A percentile compares a stretch with the other conserved stretches of the same genome.
phyloP scores from a whole-genome alignment of 1,140 invertebrate genomes.

The Euwallacea fornicatus region DNA sequence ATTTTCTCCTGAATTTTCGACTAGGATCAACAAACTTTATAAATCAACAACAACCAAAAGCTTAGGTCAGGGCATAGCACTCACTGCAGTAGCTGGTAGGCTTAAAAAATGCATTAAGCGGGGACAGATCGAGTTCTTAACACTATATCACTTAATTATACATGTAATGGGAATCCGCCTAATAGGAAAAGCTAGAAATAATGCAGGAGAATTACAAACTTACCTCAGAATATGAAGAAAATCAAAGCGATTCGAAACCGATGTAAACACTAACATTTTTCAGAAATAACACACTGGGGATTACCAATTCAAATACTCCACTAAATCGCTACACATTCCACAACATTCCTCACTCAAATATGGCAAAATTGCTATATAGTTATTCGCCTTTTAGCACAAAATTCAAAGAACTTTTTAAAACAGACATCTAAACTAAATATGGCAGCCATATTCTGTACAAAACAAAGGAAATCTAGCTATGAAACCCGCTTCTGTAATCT shows the following conservation, averaged over 20 bases:
- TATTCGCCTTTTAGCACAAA: slow-evolving; percentile 47
- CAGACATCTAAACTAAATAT: slow-evolving; percentile 56
- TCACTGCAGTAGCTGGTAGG: not conserved
- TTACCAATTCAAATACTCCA: slow-evolving; percentile 43
- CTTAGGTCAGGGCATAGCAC: slow-evolving; percentile 19
- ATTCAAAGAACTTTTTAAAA: slow-evolving; percentile 52
- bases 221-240: slow-evolving; percentile 48
- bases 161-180: too few relatives aligned
- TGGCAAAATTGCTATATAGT: slow-evolving; percentile 44
- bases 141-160: too few relatives aligned
- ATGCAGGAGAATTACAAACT: slow-evolving; percentile 33
- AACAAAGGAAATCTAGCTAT: slow-evolving; percentile 55
- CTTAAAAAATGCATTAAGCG: not conserved
- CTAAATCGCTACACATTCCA: slow-evolving; percentile 45
- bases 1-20: too few relatives aligned
- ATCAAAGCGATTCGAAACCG: slow-evolving; percentile 47
- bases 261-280: slow-evolving; percentile 55
- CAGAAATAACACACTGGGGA: slow-evolving; percentile 41
- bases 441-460: slow-evolving; percentile 55
- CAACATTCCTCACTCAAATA: slow-evolving; percentile 44
- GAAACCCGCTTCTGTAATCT: slow-evolving; percentile 51
- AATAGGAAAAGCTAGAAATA: too few relatives aligned
- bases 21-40: slow-evolving; percentile 22
- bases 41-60: slow-evolving; percentile 28
- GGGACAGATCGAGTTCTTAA: not conserved